A percentile compares a stretch with the other conserved stretches of the same genome.
phyloP scores from a whole-genome alignment of 2,113 vertebrate genomes.

The Nematolebias whitei region DNA sequence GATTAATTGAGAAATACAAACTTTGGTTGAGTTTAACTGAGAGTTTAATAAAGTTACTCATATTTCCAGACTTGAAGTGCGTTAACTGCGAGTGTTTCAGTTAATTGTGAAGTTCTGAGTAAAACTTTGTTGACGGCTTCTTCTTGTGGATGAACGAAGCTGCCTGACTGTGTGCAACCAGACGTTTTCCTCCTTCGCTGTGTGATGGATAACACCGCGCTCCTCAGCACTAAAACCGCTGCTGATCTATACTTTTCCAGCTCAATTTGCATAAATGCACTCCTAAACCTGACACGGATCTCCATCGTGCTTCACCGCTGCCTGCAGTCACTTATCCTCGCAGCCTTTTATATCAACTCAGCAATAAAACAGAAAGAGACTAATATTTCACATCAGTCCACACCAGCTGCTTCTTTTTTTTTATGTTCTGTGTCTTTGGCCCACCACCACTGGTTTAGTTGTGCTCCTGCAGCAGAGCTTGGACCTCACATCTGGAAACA shows the following conservation, averaged over 20 bases:
- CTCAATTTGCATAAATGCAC: neutral
- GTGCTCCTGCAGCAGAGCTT: conserved; percentile 9
- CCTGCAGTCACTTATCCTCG: neutral
- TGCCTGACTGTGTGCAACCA: neutral
- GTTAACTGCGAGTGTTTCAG: too few species aligned
- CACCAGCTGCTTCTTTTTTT: neutral
- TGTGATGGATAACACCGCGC: neutral
- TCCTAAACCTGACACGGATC: neutral
- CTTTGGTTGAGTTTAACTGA: conserved; percentile 33
- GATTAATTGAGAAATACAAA: conserved; percentile 32
- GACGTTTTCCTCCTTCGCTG: neutral
- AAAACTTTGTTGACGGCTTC: too few species aligned
- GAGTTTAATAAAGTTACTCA: conserved; percentile 30
- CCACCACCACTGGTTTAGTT: conserved; percentile 3
- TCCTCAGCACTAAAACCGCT: neutral
- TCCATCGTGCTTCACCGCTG: neutral
- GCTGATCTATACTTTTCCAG: neutral
- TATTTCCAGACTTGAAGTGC: too few species aligned
- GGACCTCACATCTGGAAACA: conserved; percentile 3
- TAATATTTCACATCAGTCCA: neutral
- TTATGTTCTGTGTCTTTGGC: neutral
- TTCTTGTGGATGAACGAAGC: too few species aligned
- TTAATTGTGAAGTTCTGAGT: too few species aligned
- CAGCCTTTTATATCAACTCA: neutral
- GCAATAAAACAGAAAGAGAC: neutral